A percentile compares a stretch with the other conserved stretches of the same genome.
phyloP scores from a whole-genome alignment of 2,113 vertebrate species.

The Rynchops niger region DNA sequence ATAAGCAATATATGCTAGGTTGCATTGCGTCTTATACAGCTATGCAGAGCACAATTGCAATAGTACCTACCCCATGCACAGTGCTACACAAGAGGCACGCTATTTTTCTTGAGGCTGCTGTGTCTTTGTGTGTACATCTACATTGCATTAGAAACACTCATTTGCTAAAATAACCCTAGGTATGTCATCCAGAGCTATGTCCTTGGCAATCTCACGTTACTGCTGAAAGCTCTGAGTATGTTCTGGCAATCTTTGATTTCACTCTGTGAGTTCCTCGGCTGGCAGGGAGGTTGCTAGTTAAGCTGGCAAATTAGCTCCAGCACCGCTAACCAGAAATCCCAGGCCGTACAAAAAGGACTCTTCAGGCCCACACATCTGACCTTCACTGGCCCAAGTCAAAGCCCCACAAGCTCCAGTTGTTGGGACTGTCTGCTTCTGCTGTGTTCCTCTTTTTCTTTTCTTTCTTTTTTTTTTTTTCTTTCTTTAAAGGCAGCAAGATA shows the following conservation, averaged over 20 bases:
- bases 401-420: not conserved
- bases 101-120: not conserved
- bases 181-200: constrained; percentile 26
- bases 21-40: not conserved
- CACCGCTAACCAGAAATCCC: not conserved
- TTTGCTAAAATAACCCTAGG: constrained; percentile 33
- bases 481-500: not conserved
- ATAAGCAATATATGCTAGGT: not conserved
- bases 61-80: not conserved
- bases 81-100: fast-evolving
- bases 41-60: not conserved
- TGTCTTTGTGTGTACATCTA: not conserved
- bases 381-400: not conserved
- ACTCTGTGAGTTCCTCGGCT: not conserved
- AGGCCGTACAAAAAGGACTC: not conserved
- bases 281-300: not conserved
- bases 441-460: not conserved
- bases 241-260: not conserved
- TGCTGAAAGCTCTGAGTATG: not conserved
- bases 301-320: not conserved
- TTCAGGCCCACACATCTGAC: not conserved
- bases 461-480: not conserved
- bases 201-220: constrained; percentile 1
- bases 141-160: not conserved
- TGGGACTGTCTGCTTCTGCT: not conserved